Conservation (phyloP, 2,888 invertebrate species). For the Villa cingulata region DNA sequence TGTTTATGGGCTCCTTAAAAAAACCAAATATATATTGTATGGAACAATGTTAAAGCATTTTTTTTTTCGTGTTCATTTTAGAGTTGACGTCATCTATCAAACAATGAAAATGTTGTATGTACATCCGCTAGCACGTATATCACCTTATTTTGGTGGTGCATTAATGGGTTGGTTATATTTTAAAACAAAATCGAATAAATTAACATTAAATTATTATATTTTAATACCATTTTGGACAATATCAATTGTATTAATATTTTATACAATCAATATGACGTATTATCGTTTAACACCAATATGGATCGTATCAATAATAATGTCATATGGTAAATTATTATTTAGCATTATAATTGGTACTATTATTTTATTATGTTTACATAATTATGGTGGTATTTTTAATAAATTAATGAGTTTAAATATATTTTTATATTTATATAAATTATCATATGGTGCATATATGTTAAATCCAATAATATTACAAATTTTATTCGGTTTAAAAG, state of each 20-base stretch:
- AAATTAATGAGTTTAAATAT: constrained; percentile 19
- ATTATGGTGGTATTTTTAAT: constrained; percentile 21
- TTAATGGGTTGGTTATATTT: constrained; percentile 16
- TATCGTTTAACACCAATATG: constrained; percentile 22
- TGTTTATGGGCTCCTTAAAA: no score
- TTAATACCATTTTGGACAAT: constrained; percentile 21
- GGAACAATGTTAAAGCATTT: neutral
- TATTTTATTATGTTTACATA: constrained; percentile 21
- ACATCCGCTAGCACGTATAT: constrained; percentile 25
- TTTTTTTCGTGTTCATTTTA: neutral
- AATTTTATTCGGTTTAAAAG: constrained; percentile 19
- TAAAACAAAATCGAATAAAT: neutral
- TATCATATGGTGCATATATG: constrained; percentile 26
- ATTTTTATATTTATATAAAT: constrained; percentile 24
- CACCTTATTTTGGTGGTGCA: constrained; percentile 25
- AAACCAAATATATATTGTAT: no score
- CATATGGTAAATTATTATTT: constrained; percentile 25
- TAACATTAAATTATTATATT: constrained; percentile 8
- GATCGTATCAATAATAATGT: constrained; percentile 23
- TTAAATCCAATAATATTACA: constrained; percentile 23
- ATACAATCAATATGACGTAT: constrained; percentile 25
- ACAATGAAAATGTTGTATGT: constrained; percentile 21
- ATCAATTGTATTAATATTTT: constrained; percentile 16
- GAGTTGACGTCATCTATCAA: neutral
- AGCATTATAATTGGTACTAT: constrained; percentile 23